Evolutionary conservation across 2,113 vertebrate species (phyloP), one percentile per base, ranked within the genome.

Genomic region (Podarcis cretensis): DNA sequence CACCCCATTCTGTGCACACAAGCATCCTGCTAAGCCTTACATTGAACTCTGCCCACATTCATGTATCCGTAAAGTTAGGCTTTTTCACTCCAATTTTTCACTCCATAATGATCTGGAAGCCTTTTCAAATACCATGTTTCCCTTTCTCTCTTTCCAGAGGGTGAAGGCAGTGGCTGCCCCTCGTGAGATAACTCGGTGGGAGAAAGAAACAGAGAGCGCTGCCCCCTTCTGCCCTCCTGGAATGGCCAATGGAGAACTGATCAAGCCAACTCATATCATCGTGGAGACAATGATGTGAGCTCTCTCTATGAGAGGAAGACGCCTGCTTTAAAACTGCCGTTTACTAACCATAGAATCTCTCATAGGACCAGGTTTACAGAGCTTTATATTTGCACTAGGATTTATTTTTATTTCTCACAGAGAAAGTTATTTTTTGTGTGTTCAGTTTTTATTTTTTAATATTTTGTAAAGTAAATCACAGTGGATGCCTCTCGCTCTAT

Each of bases 221-320:
- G 92, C 91, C 0, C 96, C 97, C 0, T 97, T 96, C 92, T 94
- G 93, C 91, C 92, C 98, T 79, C 98, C 97, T 63, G 92, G 96
- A 86, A 83, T 94, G 76, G 77, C 95, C 0, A 98, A 98, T 89
- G 98, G 97, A 32, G 94, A 97, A 89, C 97, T 98, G 96, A 97
- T 97, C 95, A 99, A 98, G 95, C 98, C 98, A 86, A 98, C 98
- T 87, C 98, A 99, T 97, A 98, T 98, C 97, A 97, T 99, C 94
- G 98, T 99, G 96, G 99, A 99, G 97, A 99, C 98, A 94, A 99
- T 97, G 97, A 99, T 99, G 99, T 99, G 98, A 99, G 97, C 97
- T 94, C 97, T 97, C 97, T 97, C 97, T 97, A 96, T 97, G 96
- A 97, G 96, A 97, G 96, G 97, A 97, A 96, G 95, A 96, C 95